Evolutionary conservation across 1,140 invertebrate species (phyloP), one percentile per base, ranked within the genome.

Genomic region (Tribolium castaneum): DNA sequence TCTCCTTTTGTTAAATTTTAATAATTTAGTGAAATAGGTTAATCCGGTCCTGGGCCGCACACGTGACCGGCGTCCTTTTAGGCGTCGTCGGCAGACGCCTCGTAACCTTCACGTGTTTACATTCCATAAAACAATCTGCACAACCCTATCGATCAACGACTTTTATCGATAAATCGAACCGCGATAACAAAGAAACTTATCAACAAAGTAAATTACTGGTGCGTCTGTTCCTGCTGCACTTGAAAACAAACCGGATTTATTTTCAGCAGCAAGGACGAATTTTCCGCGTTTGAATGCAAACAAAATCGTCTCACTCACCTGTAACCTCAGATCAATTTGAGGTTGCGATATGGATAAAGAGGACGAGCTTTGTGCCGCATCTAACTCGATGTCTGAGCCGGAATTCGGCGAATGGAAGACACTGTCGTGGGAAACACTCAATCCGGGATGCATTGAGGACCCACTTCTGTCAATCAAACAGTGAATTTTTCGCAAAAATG

Each of bases 341-440:
- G 84, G 84, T 39, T 87, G 86, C 16, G 81, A 84, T 59, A 86
- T 83, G 12, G 83, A 86, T 13, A 87, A 80, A 5, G 86, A 87
- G 6, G 86, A 86, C 1, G 86, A 85, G 81, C 86, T 86, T 70
- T 85, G 85, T 2, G 85, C 85, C 2, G 80, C 84, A 62, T 86
- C 86, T 77, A 87, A 77, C 51, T 87, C 86, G 34, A 86, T 77
- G 72, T 85, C 85, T 22, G 86, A 87, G 13, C 85, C 86, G 6
- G 86, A 87, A 76, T 85, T 83, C 14, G 89, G 88, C 7, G 90
- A 90, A 56, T 89, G 87, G 87, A 94, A 94, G 80, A 94, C 92
- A 73, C 92, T 94, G 87, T 94, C 93, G 85, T 94, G 93, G 3
- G 93, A 94, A 78, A 94, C 91, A 62, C 93, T 94, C 73, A 94